Percentiles rank a stretch among this genome's conserved stretches.
phyloP scores from a whole-genome alignment of 2,797 vertebrate species.

The Lophotriccus pileatus region DNA sequence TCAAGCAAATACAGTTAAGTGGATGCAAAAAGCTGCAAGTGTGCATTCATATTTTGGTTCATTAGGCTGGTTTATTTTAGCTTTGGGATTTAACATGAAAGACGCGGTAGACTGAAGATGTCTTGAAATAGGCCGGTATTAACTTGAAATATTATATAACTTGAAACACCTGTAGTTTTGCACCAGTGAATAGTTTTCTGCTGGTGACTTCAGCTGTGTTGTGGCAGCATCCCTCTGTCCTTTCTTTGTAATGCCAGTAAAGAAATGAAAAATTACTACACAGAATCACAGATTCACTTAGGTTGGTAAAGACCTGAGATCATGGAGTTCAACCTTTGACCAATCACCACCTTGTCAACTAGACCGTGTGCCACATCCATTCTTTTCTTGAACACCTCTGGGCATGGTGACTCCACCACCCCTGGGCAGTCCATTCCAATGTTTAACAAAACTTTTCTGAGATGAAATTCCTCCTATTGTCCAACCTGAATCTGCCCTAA shows the following conservation, averaged over 20 bases:
- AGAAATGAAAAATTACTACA: not conserved
- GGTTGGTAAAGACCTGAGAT: not conserved
- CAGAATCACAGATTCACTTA: not conserved
- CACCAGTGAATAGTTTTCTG: not conserved
- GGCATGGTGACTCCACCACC: no score
- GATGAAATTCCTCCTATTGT: not conserved
- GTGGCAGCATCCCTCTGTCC: not conserved
- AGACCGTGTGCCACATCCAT: accelerated
- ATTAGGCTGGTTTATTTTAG: not conserved
- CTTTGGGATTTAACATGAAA: not conserved
- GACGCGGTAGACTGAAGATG: not conserved
- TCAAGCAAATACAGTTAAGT: not conserved
- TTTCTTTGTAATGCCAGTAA: not conserved
- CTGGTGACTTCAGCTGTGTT: not conserved
- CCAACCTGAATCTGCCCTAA: not conserved
- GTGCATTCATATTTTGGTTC: not conserved
- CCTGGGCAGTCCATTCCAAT: not conserved
- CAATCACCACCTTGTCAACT: not conserved
- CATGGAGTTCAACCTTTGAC: not conserved
- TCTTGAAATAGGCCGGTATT: not conserved
- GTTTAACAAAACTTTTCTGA: not conserved
- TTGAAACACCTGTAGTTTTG: not conserved
- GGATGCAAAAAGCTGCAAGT: not conserved
- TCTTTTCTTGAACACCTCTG: not conserved
- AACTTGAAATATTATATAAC: not conserved